These are phyloP conservation scores for Heliconius melpomene DNA, from an alignment of 1,140 invertebrate genomes.

Conservation along the genomic window DNA sequence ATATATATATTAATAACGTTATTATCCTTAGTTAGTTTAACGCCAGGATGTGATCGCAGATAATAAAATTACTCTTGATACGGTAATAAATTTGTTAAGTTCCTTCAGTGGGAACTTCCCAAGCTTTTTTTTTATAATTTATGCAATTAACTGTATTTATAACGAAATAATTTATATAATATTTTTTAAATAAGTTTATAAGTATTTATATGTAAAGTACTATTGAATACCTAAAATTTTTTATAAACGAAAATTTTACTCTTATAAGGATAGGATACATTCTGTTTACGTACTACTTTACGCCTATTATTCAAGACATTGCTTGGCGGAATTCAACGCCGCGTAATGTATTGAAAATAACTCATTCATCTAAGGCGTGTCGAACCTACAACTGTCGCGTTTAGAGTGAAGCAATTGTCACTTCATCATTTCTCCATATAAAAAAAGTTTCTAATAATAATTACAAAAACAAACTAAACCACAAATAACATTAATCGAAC, in stretches of 20 bases:
- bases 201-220: no score
- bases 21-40: neutral
- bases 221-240: no score
- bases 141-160: slow-evolving; percentile 11
- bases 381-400: neutral
- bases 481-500: no score
- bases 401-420: neutral
- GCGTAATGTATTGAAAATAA: no score
- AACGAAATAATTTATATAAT: neutral
- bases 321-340: neutral
- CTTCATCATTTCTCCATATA: no score
- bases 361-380: no score
- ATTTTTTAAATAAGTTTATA: neutral
- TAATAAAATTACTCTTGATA: slow-evolving; percentile 12
- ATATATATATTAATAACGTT: neutral
- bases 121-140: neutral
- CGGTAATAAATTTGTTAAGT: slow-evolving; percentile 4
- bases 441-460: no score
- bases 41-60: slow-evolving; percentile 2
- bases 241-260: no score
- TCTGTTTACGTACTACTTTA: neutral
- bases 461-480: no score
- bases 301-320: neutral
- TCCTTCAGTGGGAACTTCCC: slow-evolving; percentile 7
- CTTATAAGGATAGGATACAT: no score